Percentiles rank a stretch among this genome's conserved stretches.
Conservation (phyloP, 2,113 vertebrate species). For the Larimichthys crocea region DNA sequence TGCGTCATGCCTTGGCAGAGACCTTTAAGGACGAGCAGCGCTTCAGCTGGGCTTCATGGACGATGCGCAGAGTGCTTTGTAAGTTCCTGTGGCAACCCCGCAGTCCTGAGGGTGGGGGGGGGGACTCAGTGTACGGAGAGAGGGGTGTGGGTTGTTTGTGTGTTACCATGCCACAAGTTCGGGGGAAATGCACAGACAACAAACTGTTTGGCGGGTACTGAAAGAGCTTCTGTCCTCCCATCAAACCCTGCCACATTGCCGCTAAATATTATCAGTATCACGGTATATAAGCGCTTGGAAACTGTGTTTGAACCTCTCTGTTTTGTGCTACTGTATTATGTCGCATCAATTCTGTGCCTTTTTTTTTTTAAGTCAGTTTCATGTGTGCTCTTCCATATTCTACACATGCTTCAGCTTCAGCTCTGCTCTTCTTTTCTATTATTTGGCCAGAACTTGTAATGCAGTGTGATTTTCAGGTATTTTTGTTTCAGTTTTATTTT, state of each 20-base stretch:
- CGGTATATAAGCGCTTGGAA: constrained; percentile 68
- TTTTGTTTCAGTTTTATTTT: constrained; percentile 9
- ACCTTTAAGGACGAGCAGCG: constrained; percentile 98
- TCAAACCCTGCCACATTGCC: constrained; percentile 62
- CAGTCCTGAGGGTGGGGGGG: constrained; percentile 3
- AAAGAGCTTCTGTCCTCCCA: constrained; percentile 72
- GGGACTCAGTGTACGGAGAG: neutral
- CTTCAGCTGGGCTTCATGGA: constrained; percentile 99
- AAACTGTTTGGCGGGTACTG: constrained; percentile 77
- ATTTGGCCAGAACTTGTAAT: constrained; percentile 3
- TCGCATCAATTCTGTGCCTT: constrained; percentile 28
- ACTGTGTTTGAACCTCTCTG: constrained; percentile 43
- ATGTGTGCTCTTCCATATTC: constrained; percentile 15
- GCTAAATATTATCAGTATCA: constrained; percentile 73
- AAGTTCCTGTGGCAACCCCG: constrained; percentile 80
- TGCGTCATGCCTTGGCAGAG: constrained; percentile 94
- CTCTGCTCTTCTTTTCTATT: constrained; percentile 8
- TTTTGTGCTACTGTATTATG: constrained; percentile 35
- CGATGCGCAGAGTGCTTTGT: constrained; percentile 99
- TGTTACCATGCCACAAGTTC: constrained; percentile 27
- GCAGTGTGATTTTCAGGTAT: constrained; percentile 13
- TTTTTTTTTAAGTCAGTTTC: constrained; percentile 8
- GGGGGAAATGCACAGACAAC: constrained; percentile 51
- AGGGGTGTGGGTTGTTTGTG: constrained; percentile 40
- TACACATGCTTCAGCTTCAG: neutral